Evolutionary conservation across 2,113 vertebrate species (phyloP).

Genomic region (Crotophaga sulcirostris): DNA sequence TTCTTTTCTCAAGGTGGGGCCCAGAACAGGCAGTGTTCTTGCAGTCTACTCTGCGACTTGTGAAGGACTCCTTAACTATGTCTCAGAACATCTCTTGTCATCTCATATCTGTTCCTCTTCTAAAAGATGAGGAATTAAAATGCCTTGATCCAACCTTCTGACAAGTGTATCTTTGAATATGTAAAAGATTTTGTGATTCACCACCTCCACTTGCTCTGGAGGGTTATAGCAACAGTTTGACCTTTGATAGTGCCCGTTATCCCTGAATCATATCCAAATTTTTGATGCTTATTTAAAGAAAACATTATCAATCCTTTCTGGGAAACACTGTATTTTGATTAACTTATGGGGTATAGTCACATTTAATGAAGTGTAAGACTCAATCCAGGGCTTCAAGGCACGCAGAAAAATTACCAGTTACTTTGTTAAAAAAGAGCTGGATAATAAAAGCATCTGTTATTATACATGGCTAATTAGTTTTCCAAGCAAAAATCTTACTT

Average conservation of each 20-base stretch:
- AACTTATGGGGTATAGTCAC: background rate
- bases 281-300: background rate
- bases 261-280: background rate
- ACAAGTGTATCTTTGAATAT: background rate
- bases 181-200: background rate
- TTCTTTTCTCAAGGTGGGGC: background rate
- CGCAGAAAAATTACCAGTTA: background rate
- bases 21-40: background rate
- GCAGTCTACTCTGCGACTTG: background rate
- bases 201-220: background rate
- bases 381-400: background rate
- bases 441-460: background rate
- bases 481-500: background rate
- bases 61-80: background rate
- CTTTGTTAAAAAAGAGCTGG: background rate
- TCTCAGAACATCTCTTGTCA: background rate
- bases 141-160: background rate
- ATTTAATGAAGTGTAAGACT: background rate
- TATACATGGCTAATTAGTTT: background rate
- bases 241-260: background rate
- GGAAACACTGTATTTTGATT: background rate
- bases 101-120: background rate
- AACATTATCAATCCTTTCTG: background rate
- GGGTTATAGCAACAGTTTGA: background rate
- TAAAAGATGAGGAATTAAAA: constrained; percentile 4